Conservation (phyloP, 2,797 vertebrate species). For the Paratrypauchen microcephalus region DNA sequence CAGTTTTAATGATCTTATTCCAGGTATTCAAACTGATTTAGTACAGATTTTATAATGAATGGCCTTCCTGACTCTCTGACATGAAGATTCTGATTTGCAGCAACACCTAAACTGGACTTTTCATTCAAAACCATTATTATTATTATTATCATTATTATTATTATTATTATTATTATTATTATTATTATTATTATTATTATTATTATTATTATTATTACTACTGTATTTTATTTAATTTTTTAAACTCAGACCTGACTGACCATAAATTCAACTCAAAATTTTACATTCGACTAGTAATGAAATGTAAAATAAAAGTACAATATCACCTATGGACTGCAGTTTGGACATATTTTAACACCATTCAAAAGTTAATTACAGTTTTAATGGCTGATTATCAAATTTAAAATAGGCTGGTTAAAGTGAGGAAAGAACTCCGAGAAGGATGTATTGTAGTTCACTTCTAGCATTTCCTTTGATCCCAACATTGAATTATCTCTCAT, state of each 20-base stretch:
- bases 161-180: too few relatives aligned
- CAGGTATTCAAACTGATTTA: neutral
- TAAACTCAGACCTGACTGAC: too few relatives aligned
- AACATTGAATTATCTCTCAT: slow-evolving; percentile 11
- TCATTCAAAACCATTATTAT: neutral
- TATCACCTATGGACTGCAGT: neutral
- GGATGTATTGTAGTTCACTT: slow-evolving; percentile 3
- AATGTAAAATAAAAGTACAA: neutral
- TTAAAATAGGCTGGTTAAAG: neutral
- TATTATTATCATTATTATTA: too few relatives aligned
- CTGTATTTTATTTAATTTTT: too few relatives aligned
- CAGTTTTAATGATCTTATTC: neutral
- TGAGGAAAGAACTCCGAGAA: neutral
- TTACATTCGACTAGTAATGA: neutral
- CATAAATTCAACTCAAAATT: neutral
- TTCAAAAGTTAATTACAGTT: neutral
- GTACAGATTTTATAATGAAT: neutral
- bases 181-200: too few relatives aligned
- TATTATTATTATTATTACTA: too few relatives aligned
- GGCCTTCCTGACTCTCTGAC: neutral
- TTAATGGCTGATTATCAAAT: neutral
- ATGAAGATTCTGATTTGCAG: neutral
- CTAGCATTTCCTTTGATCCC: neutral
- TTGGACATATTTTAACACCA: neutral
- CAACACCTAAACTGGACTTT: neutral